Base-by-base conservation (phyloP, 2,797 vertebrate genomes). In the Hydrocynus forskahlii region DNA sequence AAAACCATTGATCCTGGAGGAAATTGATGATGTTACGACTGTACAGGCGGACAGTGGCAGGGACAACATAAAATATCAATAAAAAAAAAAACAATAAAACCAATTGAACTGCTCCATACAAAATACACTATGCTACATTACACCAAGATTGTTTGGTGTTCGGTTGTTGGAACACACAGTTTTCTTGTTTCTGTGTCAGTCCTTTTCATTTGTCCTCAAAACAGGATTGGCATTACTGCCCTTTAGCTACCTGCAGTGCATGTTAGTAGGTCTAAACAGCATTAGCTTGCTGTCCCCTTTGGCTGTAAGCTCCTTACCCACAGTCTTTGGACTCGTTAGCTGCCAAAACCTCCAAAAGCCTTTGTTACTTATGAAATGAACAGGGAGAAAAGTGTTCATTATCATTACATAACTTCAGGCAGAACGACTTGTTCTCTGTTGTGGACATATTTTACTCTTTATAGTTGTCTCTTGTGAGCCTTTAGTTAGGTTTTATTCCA, bases 301-400 rank as follows among this genome's bases (percentile, higher is more conserved):
- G 78, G 52, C 21, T 85, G 55, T 85, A 88, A 89, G 83, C 83
- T 85, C 60, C 85, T 91, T 89, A 80, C 13, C 23, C 55, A 64
- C 75, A 86, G 86, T 76, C 40, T 55, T 86, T 23, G 16, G 64
- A 86, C 81, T 69, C 77, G 86, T 88, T 88, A 74, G 29, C 83
- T 87, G 79, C 75, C 82, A 81, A 81, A 67, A 68, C 9, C 29
- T 29, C n/a, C 23, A 73, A 54, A 48, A 0, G 21, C 59, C 59
- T 62, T n/a, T 21, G 7, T 59, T 21, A 25, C 23, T 63, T 50
- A 59, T 69, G 10, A 78, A 78, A 69, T 69, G 19, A 64, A 25
- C 59, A 52, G 21, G 29, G 23, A 60, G 62, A 60, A 43, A 79
- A 45, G 12, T n/a, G 1, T 80, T 77, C 12, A 66, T 14, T 52